Conservation (phyloP, 2,797 vertebrate genomes). For the Megalops cyprinoides region DNA sequence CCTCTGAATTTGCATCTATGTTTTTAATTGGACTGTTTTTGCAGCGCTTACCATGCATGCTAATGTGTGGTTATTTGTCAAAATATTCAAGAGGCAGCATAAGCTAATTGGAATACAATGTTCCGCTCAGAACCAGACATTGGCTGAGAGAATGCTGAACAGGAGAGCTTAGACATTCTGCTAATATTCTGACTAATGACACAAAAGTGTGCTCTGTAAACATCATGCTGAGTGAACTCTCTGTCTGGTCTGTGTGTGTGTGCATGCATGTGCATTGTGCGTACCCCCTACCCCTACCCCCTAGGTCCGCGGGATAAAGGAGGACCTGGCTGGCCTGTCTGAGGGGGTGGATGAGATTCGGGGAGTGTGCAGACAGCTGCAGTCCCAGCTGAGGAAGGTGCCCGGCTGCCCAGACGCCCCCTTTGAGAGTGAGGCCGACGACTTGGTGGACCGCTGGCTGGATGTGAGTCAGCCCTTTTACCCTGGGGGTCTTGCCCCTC, state of each 20-base stretch:
- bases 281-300: slow-evolving; percentile 29
- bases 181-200: neutral
- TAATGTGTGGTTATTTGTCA: neutral
- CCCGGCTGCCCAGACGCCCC: slow-evolving; percentile 74
- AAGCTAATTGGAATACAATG: too few relatives aligned
- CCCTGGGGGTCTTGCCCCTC: neutral
- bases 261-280: neutral
- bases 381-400: slow-evolving; percentile 82
- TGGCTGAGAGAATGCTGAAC: too few relatives aligned
- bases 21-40: neutral
- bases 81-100: neutral
- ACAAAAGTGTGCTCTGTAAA: neutral
- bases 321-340: slow-evolving; percentile 77
- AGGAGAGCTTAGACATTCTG: neutral
- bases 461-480: slow-evolving; percentile 77
- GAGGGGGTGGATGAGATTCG: slow-evolving; percentile 83
- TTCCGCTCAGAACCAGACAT: too few relatives aligned
- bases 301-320: slow-evolving; percentile 80
- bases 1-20: neutral
- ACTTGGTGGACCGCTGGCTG: slow-evolving; percentile 91
- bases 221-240: neutral
- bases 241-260: neutral
- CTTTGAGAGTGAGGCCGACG: slow-evolving; percentile 85
- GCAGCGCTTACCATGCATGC: neutral
- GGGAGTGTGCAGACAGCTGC: slow-evolving; percentile 84